Evolutionary conservation across 2,113 vertebrate species (phyloP).

Genomic region (Grus americana): DNA sequence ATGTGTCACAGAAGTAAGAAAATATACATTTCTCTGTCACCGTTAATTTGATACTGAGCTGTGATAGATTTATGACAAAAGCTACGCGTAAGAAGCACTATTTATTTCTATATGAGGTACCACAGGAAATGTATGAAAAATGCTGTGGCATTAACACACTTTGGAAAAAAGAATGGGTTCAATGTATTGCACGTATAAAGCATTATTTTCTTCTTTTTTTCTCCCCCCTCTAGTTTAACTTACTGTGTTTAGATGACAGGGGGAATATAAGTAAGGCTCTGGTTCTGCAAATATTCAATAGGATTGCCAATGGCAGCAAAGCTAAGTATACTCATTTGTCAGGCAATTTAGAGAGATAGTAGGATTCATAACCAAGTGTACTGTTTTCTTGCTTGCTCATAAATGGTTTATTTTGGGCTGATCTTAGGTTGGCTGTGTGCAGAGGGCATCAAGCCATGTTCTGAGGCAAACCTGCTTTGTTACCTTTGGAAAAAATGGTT

Average conservation of each 20-base stretch:
- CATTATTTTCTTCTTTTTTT: not conserved
- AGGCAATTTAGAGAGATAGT: not conserved
- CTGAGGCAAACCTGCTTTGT: slow-evolving; percentile 13
- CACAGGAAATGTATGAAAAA: not conserved
- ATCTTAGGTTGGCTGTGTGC: not conserved
- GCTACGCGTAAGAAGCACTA: not conserved
- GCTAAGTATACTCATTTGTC: not conserved
- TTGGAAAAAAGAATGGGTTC: not conserved
- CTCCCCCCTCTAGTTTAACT: rapidly evolving
- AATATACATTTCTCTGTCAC: not conserved
- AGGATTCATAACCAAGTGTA: not conserved
- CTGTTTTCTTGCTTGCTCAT: not conserved
- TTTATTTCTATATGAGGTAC: not conserved
- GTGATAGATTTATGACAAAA: not conserved
- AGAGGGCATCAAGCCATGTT: not conserved
- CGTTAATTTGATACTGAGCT: not conserved
- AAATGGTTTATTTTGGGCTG: not conserved
- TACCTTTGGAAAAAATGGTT: not conserved
- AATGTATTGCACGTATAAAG: not conserved
- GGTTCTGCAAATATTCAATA: not conserved
- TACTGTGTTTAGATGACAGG: not conserved
- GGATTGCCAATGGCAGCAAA: not conserved
- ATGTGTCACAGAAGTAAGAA: not conserved
- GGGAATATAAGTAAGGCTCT: not conserved
- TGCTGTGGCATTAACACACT: not conserved